A percentile compares a stretch with the other conserved stretches of the same genome.
These are phyloP conservation scores for Agrotis segetum DNA, from an alignment of 2,888 invertebrate species.

Conservation along the genomic window DNA sequence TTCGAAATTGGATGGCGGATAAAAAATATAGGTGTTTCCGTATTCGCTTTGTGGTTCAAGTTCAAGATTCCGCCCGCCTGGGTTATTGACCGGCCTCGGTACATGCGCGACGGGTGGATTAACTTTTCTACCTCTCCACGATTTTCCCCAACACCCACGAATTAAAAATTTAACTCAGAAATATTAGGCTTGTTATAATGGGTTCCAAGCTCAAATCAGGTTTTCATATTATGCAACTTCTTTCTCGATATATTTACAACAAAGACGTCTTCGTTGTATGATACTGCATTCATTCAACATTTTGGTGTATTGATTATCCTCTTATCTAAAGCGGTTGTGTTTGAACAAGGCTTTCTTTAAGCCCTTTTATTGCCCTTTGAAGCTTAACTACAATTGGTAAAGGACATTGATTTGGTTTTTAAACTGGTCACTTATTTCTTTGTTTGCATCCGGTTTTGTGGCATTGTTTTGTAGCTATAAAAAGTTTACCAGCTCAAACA, in stretches of 20 bases:
- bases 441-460: slow-evolving; percentile 43
- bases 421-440: slow-evolving; percentile 34
- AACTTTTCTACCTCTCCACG: slow-evolving; percentile 65
- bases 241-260: slow-evolving; percentile 19
- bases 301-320: slow-evolving; percentile 78
- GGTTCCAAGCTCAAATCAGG: neutral
- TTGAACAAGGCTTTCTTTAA: slow-evolving; percentile 79
- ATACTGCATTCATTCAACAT: slow-evolving; percentile 61
- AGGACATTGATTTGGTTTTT: slow-evolving; percentile 73
- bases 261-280: slow-evolving; percentile 24
- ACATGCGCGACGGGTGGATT: slow-evolving; percentile 78
- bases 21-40: slow-evolving; percentile 73
- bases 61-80: slow-evolving; percentile 82
- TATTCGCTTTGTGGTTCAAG: slow-evolving; percentile 84
- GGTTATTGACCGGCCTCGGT: slow-evolving; percentile 85
- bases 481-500: slow-evolving; percentile 30
- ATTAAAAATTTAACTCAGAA: slow-evolving; percentile 17
- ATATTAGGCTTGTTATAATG: slow-evolving; percentile 1
- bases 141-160: slow-evolving; percentile 60
- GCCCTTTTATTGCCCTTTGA: slow-evolving; percentile 78
- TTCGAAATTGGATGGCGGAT: slow-evolving; percentile 65
- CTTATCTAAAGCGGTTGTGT: slow-evolving; percentile 79
- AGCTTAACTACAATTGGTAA: slow-evolving; percentile 71
- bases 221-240: neutral
- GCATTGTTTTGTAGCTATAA: slow-evolving; percentile 21